phyloP scores from a whole-genome alignment of 2,888 invertebrate species.

The Stenurella melanura region DNA sequence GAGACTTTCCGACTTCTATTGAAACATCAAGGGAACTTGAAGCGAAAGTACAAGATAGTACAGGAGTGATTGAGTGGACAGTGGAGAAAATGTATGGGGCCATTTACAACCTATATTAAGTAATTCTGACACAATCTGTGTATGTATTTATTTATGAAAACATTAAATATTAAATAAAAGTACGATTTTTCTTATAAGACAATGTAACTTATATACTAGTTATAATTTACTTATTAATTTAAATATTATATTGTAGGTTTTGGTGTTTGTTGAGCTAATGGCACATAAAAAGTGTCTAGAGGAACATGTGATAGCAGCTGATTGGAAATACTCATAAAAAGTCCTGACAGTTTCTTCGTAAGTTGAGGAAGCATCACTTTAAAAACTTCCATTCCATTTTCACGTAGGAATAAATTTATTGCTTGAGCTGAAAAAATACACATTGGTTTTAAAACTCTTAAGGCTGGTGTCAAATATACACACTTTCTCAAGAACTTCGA shows the following conservation, averaged over 20 bases:
- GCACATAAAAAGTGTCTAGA: slow-evolving; percentile 77
- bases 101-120: too few species aligned
- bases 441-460: neutral
- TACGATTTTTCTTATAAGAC: too few species aligned
- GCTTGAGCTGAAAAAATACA: slow-evolving; percentile 78
- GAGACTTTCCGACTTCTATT: too few species aligned
- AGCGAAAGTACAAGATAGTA: too few species aligned
- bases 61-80: too few species aligned
- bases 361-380: slow-evolving; percentile 82
- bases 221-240: neutral
- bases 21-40: too few species aligned
- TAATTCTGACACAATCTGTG: too few species aligned
- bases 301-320: slow-evolving; percentile 80
- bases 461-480: too few species aligned
- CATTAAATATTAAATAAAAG: too few species aligned
- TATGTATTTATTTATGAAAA: too few species aligned
- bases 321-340: slow-evolving; percentile 81
- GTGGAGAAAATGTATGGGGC: too few species aligned
- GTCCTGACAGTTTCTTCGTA: slow-evolving; percentile 78
- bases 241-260: slow-evolving; percentile 2
- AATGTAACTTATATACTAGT: neutral
- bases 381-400: slow-evolving; percentile 82
- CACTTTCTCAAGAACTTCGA: too few species aligned
- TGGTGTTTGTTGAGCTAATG: slow-evolving; percentile 51
- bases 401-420: slow-evolving; percentile 81